Evolutionary conservation across 2,113 vertebrate genomes (phyloP), one percentile per base, ranked within the genome.

Genomic region (Callorhinus ursinus): DNA sequence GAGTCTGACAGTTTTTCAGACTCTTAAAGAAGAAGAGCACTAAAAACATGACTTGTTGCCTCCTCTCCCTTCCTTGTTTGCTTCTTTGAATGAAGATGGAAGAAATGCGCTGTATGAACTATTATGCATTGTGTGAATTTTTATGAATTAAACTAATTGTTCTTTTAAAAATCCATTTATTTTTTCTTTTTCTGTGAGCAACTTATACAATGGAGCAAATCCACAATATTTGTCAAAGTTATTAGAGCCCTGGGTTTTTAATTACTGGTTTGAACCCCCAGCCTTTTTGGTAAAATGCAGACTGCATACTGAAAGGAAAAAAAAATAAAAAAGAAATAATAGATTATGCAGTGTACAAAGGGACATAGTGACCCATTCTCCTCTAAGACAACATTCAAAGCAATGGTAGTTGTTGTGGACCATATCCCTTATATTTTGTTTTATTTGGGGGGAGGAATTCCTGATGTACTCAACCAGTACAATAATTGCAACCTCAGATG

Each of bases 71-170:
- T 57, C 65, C 71, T 90, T 59, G 46, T 90, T 97, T 85, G 67
- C 80, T 82, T 39, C 89, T 96, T 89, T 81, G 88, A 97, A 97
- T 96, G 86, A 95, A 94, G 88, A 93, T 81, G 67, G 81, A 49
- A 93, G 49, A 79, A 95, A 14, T 82, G 72, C 49, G 83, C 19
- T 88, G 18, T 76, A 51, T 84, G 82, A 95, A 94, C 79, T 79
- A 55, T 81, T 81, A 69, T 33, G 42, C 19, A 36, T 46, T 93
- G 85, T 96, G 95, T 63, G 88, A 83, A 65, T 71, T 96, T 96
- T 94, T 96, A 84, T 96, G 95, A 96, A 97, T 97, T 96, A 95
- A 96, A 90, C 81, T 95, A 84, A 94, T 96, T 96, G 88, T 80
- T 97, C 82, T 95, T 92, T 93, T 77, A 87, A 87, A 91, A 97